These are phyloP conservation scores for Limanda limanda DNA, from an alignment of 2,113 vertebrate genomes.

Conservation along the genomic window DNA sequence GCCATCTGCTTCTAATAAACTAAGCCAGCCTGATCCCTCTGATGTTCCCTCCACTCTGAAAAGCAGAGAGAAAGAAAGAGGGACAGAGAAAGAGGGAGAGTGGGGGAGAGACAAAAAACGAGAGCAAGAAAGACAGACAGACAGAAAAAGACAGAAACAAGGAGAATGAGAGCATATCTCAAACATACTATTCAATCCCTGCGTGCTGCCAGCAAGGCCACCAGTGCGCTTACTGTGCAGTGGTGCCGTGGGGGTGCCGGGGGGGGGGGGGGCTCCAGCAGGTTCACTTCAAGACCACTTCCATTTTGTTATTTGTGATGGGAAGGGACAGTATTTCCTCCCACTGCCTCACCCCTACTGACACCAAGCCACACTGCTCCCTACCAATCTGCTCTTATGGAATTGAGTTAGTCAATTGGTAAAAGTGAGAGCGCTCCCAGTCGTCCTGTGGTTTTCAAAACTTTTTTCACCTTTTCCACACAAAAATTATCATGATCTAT, in stretches of 20 bases:
- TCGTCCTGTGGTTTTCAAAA: background rate
- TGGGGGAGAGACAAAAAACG: slow-evolving; percentile 52
- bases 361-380: slow-evolving; percentile 45
- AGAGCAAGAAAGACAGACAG: slow-evolving; percentile 51
- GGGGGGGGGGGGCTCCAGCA: slow-evolving; percentile 1
- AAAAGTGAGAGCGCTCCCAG: slow-evolving; percentile 17
- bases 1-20: slow-evolving; percentile 81
- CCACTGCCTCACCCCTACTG: slow-evolving; percentile 34
- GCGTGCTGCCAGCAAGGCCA: slow-evolving; percentile 46
- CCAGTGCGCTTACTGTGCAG: slow-evolving; percentile 40
- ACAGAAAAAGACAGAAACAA: slow-evolving; percentile 55
- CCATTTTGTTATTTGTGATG: slow-evolving; percentile 50
- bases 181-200: slow-evolving; percentile 40
- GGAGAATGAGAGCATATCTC: slow-evolving; percentile 55
- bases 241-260: slow-evolving; percentile 9
- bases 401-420: slow-evolving; percentile 45
- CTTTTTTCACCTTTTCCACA: background rate
- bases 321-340: slow-evolving; percentile 48
- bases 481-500: slow-evolving; percentile 23
- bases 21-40: slow-evolving; percentile 81
- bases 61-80: slow-evolving; percentile 59
- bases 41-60: slow-evolving; percentile 76
- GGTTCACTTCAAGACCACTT: slow-evolving; percentile 51
- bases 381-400: slow-evolving; percentile 43
- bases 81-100: slow-evolving; percentile 38